A percentile compares a stretch with the other conserved stretches of the same genome.
Conservation (phyloP, 2,888 invertebrate species). For the Synergus itoensis region DNA sequence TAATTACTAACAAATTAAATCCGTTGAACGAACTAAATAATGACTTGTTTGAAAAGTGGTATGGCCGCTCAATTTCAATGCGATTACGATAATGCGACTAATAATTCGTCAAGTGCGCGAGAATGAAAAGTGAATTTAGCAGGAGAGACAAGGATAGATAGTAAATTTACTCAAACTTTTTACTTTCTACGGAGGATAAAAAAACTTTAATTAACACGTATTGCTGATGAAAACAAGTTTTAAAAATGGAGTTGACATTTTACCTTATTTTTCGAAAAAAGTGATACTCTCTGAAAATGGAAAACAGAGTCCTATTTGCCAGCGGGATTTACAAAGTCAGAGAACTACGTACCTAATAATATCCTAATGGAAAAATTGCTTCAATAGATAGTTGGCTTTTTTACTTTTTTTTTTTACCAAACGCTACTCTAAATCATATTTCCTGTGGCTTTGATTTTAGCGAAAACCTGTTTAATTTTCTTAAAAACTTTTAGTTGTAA, state of each 20-base stretch:
- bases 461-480: background rate
- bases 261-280: background rate
- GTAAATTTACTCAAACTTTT: background rate
- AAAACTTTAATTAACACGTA: background rate
- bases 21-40: background rate
- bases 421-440: background rate
- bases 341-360: too few relatives aligned
- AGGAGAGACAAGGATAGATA: background rate
- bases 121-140: background rate
- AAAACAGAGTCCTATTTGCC: background rate
- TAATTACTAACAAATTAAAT: slow-evolving; percentile 30
- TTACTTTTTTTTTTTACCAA: background rate
- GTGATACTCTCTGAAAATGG: background rate
- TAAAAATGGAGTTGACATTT: background rate
- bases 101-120: background rate
- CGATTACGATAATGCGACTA: background rate
- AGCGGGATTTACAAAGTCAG: too few relatives aligned
- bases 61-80: slow-evolving; percentile 11
- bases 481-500: background rate
- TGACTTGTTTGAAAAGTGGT: background rate
- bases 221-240: background rate
- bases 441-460: background rate
- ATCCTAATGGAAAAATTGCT: too few relatives aligned
- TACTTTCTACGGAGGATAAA: too few relatives aligned
- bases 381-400: too few relatives aligned